A percentile compares a stretch with the other conserved stretches of the same genome.
Conservation (phyloP, 1,140 invertebrate species). For the Pygmarrhopalites habei region DNA sequence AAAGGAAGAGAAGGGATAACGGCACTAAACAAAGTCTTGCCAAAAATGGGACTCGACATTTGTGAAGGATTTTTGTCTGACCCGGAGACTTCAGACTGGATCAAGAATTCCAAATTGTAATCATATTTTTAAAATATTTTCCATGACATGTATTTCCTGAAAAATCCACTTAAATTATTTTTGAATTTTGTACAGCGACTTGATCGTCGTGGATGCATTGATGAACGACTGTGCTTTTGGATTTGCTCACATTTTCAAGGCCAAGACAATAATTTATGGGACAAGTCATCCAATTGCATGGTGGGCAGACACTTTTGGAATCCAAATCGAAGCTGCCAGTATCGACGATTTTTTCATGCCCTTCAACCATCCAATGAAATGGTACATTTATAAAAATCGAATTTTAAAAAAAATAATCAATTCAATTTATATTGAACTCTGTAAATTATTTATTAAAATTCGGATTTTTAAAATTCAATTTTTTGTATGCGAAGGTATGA, state of each 20-base stretch:
- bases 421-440: too few relatives aligned
- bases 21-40: too few relatives aligned
- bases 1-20: too few relatives aligned
- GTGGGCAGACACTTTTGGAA: conserved; percentile 15
- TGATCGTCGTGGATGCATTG: conserved; percentile 65
- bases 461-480: too few relatives aligned
- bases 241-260: conserved; percentile 56
- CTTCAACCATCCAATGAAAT: neutral
- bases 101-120: conserved; percentile 42
- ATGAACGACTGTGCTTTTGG: conserved; percentile 69
- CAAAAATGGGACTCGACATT: neutral
- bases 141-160: too few relatives aligned
- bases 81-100: conserved; percentile 6
- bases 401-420: too few relatives aligned
- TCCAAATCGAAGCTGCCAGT: conserved; percentile 11
- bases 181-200: too few relatives aligned
- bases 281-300: conserved; percentile 6
- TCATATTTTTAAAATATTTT: too few relatives aligned
- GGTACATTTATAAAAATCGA: too few relatives aligned
- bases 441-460: too few relatives aligned
- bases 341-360: conserved; percentile 6
- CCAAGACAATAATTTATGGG: conserved; percentile 36
- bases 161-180: too few relatives aligned
- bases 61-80: conserved; percentile 5
- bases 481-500: too few relatives aligned